A percentile compares a stretch with the other conserved stretches of the same genome.
Evolutionary conservation across 2,113 vertebrate genomes (phyloP).

Genomic region (Anarrhichthys ocellatus): DNA sequence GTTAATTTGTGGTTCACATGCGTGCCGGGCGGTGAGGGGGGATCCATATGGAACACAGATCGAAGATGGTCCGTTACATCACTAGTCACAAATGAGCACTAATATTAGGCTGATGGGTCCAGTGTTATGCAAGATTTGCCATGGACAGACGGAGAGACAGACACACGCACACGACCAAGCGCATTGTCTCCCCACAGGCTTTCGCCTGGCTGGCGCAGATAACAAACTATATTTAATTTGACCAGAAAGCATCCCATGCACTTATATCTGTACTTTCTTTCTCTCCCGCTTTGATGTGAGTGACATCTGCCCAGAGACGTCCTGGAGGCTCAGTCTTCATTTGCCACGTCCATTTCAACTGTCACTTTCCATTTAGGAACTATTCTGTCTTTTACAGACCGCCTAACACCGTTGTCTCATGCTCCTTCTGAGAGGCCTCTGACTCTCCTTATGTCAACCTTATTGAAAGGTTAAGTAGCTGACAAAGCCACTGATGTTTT

Average conservation of each 20-base stretch:
- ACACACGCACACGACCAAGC: neutral
- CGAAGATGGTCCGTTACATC: too few species aligned
- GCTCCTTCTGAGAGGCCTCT: slow-evolving; percentile 5
- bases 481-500: slow-evolving; percentile 16
- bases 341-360: slow-evolving; percentile 51
- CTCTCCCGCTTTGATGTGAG: slow-evolving; percentile 29
- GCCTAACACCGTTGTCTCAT: slow-evolving; percentile 15
- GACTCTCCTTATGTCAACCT: slow-evolving; percentile 5
- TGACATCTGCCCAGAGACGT: slow-evolving; percentile 55
- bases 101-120: neutral
- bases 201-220: neutral
- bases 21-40: too few species aligned
- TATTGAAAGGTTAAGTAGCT: slow-evolving; percentile 22
- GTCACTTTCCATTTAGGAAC: slow-evolving; percentile 63
- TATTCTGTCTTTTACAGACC: slow-evolving; percentile 16
- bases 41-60: too few species aligned
- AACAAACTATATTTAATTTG: neutral
- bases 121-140: neutral
- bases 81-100: neutral
- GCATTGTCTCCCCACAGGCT: neutral
- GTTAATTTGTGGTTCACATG: too few species aligned
- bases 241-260: neutral
- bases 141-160: neutral
- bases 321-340: slow-evolving; percentile 58
- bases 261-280: slow-evolving; percentile 3